Evolutionary conservation across 2,113 vertebrate species (phyloP).

Genomic region (Athene cunicularia): DNA sequence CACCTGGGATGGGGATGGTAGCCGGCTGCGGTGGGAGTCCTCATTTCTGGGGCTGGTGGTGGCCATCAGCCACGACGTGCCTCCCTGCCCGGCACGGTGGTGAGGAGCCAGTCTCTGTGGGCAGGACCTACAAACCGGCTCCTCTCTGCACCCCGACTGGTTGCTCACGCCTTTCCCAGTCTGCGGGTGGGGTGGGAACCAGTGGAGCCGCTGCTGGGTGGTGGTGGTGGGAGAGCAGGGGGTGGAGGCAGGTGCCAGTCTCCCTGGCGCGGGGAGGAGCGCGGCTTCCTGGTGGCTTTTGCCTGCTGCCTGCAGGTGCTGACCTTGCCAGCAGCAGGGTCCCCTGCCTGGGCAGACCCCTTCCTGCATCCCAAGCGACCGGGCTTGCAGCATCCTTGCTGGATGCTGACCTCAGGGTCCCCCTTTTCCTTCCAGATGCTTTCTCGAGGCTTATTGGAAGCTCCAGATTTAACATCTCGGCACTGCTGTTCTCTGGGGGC

Average conservation of each 20-base stretch:
- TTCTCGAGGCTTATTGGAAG: not conserved
- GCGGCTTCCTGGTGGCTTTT: not conserved
- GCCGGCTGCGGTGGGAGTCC: not conserved
- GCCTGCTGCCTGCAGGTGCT: not conserved
- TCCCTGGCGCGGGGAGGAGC: not conserved
- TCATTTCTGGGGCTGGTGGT: not conserved
- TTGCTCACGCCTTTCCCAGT: constrained; percentile 53
- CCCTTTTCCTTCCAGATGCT: not conserved
- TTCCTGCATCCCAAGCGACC: not conserved
- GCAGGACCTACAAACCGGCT: not conserved
- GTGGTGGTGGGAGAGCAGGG: not conserved
- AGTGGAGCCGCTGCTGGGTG: not conserved
- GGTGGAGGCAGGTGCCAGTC: not conserved
- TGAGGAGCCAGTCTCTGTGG: not conserved
- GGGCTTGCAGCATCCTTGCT: not conserved
- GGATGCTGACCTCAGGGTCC: not conserved
- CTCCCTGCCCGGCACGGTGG: rapidly evolving
- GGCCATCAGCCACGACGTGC: rapidly evolving
- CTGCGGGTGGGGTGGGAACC: not conserved
- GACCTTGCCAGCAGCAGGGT: rapidly evolving
- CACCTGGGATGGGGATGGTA: not conserved
- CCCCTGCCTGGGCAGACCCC: not conserved
- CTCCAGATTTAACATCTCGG: not conserved
- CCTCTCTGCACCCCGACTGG: not conserved
- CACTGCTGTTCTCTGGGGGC: not conserved